These are phyloP conservation scores for Cheilosia grossa DNA, from an alignment of 2,888 invertebrate species.

Conservation along the genomic window DNA sequence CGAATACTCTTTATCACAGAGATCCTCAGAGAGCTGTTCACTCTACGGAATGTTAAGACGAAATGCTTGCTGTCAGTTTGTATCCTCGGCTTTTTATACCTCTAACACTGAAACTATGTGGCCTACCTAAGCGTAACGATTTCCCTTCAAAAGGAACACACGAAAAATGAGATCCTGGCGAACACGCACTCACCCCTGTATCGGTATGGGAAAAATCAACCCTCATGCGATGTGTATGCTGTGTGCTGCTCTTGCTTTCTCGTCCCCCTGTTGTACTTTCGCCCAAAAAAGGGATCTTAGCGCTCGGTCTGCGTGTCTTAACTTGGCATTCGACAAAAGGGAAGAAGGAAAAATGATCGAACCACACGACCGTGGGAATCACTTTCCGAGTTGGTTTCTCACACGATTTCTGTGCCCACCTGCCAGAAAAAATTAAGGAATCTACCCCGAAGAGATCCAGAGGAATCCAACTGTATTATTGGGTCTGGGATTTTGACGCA, in stretches of 20 bases:
- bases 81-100: conserved; percentile 78
- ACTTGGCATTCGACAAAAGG: conserved; percentile 76
- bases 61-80: conserved; percentile 76
- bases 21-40: conserved; percentile 74
- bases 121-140: conserved; percentile 57
- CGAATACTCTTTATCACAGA: conserved; percentile 45
- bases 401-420: conserved; percentile 82
- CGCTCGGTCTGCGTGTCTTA: conserved; percentile 32
- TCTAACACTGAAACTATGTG: conserved; percentile 58
- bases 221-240: conserved; percentile 44
- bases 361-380: conserved; percentile 81
- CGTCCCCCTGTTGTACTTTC: conserved; percentile 23
- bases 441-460: conserved; percentile 62
- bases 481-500: conserved; percentile 70
- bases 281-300: conserved; percentile 55
- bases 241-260: conserved; percentile 42
- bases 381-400: conserved; percentile 82
- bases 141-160: conserved; percentile 38
- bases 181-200: conserved; percentile 59
- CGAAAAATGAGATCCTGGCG: conserved; percentile 46
- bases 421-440: conserved; percentile 77
- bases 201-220: conserved; percentile 70
- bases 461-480: conserved; percentile 63
- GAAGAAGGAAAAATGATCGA: conserved; percentile 77
- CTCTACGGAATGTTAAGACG: conserved; percentile 77